phyloP scores from a whole-genome alignment of 2,888 invertebrate genomes.

The Gnatocerus cornutus region DNA sequence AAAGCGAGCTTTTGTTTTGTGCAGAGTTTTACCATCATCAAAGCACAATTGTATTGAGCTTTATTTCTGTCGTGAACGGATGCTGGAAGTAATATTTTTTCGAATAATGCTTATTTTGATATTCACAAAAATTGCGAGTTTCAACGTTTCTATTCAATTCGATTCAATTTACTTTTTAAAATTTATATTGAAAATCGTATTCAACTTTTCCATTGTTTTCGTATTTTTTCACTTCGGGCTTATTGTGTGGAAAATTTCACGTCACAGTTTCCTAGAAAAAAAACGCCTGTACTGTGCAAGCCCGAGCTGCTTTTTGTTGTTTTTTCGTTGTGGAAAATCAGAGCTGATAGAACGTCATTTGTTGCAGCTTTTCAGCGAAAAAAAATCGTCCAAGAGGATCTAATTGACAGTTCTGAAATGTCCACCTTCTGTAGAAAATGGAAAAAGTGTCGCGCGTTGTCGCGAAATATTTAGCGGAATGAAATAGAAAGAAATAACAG shows the following conservation, averaged over 20 bases:
- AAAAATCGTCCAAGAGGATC: no score
- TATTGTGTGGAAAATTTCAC: slow-evolving; percentile 41
- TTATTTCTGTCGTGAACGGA: slow-evolving; percentile 49
- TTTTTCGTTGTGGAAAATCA: slow-evolving; percentile 4
- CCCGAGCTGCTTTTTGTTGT: neutral
- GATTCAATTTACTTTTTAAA: slow-evolving; percentile 46
- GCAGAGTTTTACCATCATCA: slow-evolving; percentile 44
- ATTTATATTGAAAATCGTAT: slow-evolving; percentile 46
- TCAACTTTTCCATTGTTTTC: slow-evolving; percentile 47
- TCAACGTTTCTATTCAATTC: slow-evolving; percentile 42
- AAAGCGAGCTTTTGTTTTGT: slow-evolving; percentile 46
- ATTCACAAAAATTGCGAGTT: slow-evolving; percentile 46
- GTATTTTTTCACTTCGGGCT: slow-evolving; percentile 36
- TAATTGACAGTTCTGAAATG: no score
- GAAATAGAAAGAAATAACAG: neutral
- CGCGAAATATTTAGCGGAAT: neutral
- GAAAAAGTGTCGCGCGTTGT: no score
- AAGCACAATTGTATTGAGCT: slow-evolving; percentile 47
- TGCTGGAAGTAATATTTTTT: slow-evolving; percentile 49
- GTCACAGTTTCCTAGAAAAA: slow-evolving; percentile 28
- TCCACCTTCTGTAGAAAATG: no score
- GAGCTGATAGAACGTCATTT: neutral
- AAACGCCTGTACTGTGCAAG: neutral
- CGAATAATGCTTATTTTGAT: slow-evolving; percentile 49
- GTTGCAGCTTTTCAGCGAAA: neutral